Evolutionary conservation across 2,797 vertebrate species (phyloP).

Genomic region (Characodon lateralis): DNA sequence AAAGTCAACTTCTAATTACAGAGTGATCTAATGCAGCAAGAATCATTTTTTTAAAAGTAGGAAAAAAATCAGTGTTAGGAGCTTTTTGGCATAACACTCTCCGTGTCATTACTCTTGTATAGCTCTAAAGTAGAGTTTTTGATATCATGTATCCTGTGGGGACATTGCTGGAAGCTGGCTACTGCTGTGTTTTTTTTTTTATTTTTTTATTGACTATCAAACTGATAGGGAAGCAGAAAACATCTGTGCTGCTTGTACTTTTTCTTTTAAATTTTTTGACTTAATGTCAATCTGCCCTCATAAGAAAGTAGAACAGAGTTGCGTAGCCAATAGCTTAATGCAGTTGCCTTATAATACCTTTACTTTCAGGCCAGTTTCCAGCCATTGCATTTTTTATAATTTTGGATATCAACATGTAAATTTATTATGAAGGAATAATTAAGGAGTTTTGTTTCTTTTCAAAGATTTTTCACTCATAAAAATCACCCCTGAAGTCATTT

Average conservation of each 20-base stretch:
- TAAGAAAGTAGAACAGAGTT: background rate
- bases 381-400: background rate
- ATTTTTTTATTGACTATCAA: slow-evolving; percentile 27
- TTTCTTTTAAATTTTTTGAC: slow-evolving; percentile 21
- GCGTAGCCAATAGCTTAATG: background rate
- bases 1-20: slow-evolving; percentile 61
- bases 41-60: slow-evolving; percentile 34
- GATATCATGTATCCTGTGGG: slow-evolving; percentile 5
- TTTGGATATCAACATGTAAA: background rate
- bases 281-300: slow-evolving; percentile 18
- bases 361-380: background rate
- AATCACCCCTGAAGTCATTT: background rate
- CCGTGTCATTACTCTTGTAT: slow-evolving; percentile 20
- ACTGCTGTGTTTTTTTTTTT: slow-evolving; percentile 28
- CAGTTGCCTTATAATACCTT: background rate
- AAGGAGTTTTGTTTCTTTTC: background rate
- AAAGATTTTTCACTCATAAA: background rate
- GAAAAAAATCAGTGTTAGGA: slow-evolving; percentile 32
- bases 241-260: slow-evolving; percentile 2
- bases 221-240: slow-evolving; percentile 8
- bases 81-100: slow-evolving; percentile 29
- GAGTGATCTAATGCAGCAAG: slow-evolving; percentile 49
- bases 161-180: slow-evolving; percentile 11
- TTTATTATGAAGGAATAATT: background rate
- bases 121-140: slow-evolving; percentile 19